Percentiles rank a stretch among this genome's conserved stretches.
These are phyloP conservation scores for Harlomillsia oculata DNA, from an alignment of 1,140 invertebrate species.

Conservation along the genomic window DNA sequence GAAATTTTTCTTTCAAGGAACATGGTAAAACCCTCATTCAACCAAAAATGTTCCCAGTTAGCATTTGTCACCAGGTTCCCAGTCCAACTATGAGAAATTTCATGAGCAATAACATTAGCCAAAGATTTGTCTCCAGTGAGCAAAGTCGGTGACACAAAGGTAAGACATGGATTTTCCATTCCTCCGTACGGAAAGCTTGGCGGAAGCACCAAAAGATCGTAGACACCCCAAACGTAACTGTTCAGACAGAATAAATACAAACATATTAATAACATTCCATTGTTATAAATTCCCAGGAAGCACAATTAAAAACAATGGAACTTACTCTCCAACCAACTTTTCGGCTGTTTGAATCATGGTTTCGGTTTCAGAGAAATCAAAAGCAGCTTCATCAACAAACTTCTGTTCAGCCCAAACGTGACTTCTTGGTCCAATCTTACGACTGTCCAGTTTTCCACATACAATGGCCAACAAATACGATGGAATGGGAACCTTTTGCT, in stretches of 20 bases:
- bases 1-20: conserved; percentile 86
- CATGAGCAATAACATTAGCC: conserved; percentile 80
- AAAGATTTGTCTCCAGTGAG: conserved; percentile 79
- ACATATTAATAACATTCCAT: neutral
- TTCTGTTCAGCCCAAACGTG: conserved; percentile 82
- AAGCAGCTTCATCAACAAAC: conserved; percentile 69
- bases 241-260: neutral
- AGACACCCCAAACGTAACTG: conserved; percentile 66
- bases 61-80: conserved; percentile 76
- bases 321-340: conserved; percentile 38
- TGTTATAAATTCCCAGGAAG: neutral
- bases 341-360: conserved; percentile 73
- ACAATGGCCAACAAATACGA: conserved; percentile 77
- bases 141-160: conserved; percentile 84
- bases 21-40: conserved; percentile 92
- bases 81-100: conserved; percentile 73
- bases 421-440: conserved; percentile 64
- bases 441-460: conserved; percentile 66
- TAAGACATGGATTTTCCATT: conserved; percentile 97
- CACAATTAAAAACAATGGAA: conserved; percentile 34
- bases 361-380: conserved; percentile 82
- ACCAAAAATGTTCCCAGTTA: conserved; percentile 64
- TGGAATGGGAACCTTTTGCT: conserved; percentile 65
- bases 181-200: conserved; percentile 89
- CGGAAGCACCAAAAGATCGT: conserved; percentile 87